A percentile compares a stretch with the other conserved stretches of the same genome.
phyloP scores from a whole-genome alignment of 2,113 vertebrate genomes.

The Neotoma lepida region DNA sequence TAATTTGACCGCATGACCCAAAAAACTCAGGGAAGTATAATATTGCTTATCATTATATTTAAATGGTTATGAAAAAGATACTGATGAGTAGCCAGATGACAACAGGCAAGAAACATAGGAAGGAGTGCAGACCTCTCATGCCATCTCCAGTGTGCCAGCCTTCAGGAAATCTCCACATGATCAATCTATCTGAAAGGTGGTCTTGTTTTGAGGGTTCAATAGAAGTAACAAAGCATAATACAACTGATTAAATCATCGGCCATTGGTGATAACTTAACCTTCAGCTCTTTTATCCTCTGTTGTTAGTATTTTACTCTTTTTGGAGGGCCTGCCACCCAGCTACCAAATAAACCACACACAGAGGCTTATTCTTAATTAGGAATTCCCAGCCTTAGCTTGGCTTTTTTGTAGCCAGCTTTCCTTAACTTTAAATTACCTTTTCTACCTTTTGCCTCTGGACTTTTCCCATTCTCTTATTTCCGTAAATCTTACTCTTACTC shows the following conservation, averaged over 20 bases:
- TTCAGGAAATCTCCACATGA: neutral
- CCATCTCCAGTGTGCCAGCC: neutral
- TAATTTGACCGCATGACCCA: neutral
- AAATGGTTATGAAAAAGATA: neutral
- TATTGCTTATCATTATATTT: neutral
- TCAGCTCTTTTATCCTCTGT: neutral
- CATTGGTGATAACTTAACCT: neutral
- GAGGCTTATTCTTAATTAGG: too few species aligned
- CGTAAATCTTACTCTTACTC: too few species aligned
- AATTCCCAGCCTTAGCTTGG: too few species aligned
- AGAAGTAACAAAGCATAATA: neutral
- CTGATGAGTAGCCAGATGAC: neutral
- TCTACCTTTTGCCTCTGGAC: too few species aligned
- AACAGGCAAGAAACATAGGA: neutral
- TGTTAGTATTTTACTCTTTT: too few species aligned
- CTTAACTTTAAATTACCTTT: too few species aligned
- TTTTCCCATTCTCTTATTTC: too few species aligned
- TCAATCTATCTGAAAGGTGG: neutral
- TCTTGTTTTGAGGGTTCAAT: neutral
- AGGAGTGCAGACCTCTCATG: neutral
- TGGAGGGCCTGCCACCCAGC: too few species aligned
- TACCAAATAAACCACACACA: too few species aligned
- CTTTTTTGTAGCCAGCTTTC: too few species aligned
- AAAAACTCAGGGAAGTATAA: neutral
- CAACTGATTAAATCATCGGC: neutral